Conservation (phyloP, 2,113 vertebrate genomes). For the Rhodinocichla rosea region DNA sequence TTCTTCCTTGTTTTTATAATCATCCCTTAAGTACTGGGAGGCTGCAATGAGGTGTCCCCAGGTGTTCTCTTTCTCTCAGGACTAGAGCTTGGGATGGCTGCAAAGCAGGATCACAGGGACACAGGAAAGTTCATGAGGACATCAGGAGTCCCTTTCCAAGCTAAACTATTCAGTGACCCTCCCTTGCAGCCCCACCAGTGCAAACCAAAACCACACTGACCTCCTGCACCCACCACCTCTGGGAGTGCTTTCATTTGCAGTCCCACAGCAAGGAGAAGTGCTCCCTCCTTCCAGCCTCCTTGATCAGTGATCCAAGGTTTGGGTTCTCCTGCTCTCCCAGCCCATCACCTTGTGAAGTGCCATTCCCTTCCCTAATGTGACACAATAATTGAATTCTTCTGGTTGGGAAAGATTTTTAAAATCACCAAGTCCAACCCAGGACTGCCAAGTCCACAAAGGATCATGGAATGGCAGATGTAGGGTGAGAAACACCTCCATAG, state of each 20-base stretch:
- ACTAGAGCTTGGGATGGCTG: not conserved
- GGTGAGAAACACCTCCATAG: not conserved
- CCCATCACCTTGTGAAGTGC: rapidly evolving
- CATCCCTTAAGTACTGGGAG: too few relatives aligned
- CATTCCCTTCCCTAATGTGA: not conserved
- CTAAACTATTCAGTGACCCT: not conserved
- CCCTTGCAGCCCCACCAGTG: not conserved
- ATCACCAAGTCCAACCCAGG: not conserved
- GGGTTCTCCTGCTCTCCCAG: not conserved
- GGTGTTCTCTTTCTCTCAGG: not conserved
- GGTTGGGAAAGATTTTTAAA: not conserved
- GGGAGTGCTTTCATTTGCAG: not conserved
- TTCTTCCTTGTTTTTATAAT: not conserved
- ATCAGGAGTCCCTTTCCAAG: not conserved
- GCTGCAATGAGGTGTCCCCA: not conserved
- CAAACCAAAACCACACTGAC: not conserved
- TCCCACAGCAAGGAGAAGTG: rapidly evolving
- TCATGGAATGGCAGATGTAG: not conserved
- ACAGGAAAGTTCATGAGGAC: not conserved
- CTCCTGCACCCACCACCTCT: not conserved
- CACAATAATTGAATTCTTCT: not conserved
- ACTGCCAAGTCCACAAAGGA: too few relatives aligned
- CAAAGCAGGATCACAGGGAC: not conserved
- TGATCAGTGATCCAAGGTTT: not conserved
- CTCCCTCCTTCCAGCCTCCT: not conserved